Base-by-base conservation (phyloP, 2,797 vertebrate genomes). In the Microctenopoma lineatum region DNA sequence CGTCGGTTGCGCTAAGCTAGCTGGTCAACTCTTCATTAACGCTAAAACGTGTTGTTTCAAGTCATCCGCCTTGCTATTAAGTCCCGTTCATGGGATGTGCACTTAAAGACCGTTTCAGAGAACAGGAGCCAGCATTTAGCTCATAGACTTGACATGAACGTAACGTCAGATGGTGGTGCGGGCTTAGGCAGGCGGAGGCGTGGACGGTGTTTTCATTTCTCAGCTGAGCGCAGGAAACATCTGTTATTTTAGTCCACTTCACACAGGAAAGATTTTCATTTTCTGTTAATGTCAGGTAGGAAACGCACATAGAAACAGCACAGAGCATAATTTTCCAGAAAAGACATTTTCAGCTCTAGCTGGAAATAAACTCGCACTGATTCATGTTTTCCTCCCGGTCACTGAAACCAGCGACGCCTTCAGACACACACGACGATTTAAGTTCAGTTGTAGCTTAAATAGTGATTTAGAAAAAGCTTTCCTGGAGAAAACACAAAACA, bases 101-200 rank as follows among this genome's bases (percentile, higher is more conserved):
- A 16, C 4, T 12, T 18, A 12, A 26, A 45, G 5, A 8, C 1
- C 1, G 2, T 15, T 62, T 72, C 5, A 16, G 27, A 1, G 2
- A 14, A 4, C 2, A 6, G 4, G 26, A n/a, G 32, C 3, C 25
- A 53, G 60, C 7, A 67, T 73, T 46, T 2, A 51, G 16, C 14
- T 18, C 38, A 10, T 27, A 1, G 26, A 3, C n/a, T 4, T 3
- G 13, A 21, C 7, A 11, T 7, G 2, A 7, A 7, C 8, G n/a
- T 45, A 8, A 45, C 16, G 9, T 21, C 2, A 34, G 39, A 32
- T 13, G 9, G 36, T 61, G 15, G 36, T 61, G n/a, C 44, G 15
- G 59, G 34, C 34, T 15, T 26, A 46, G 47, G 21, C 39, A 36
- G 48, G 70, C 51, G 83, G 82, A 76, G 89, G 89, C 70, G 86